Evolutionary conservation across 2,113 vertebrate genomes (phyloP).

Genomic region (Gasterosteus aculeatus): DNA sequence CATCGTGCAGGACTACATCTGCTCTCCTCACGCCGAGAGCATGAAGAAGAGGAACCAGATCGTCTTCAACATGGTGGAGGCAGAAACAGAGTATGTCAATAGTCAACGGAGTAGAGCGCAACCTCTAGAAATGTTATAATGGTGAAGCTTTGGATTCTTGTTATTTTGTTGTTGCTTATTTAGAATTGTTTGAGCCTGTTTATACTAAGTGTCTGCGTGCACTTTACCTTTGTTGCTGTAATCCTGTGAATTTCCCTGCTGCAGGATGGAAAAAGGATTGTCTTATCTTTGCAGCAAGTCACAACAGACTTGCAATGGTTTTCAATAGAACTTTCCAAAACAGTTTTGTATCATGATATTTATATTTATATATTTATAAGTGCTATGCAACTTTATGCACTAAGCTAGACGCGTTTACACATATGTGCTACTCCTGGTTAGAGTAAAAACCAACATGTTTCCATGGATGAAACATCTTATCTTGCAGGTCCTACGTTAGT

Average conservation of each 20-base stretch:
- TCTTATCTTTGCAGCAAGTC: background rate
- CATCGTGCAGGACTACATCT: conserved; percentile 99
- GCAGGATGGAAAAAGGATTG: no score
- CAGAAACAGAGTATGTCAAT: conserved; percentile 90
- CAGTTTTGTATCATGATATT: background rate
- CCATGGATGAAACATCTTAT: background rate
- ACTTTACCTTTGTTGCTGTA: no score
- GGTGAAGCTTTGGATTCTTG: background rate
- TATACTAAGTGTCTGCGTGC: no score
- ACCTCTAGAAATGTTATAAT: background rate
- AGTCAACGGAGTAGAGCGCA: conserved; percentile 3
- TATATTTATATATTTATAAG: no score
- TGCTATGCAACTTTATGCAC: background rate
- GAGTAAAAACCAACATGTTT: background rate
- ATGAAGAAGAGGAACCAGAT: conserved; percentile 99
- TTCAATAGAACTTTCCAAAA: background rate
- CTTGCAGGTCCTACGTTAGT: background rate
- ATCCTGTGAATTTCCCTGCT: no score
- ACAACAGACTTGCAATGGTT: background rate
- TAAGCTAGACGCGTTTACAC: background rate
- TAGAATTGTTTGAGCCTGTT: no score
- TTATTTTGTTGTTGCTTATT: no score
- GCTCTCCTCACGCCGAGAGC: conserved; percentile 98
- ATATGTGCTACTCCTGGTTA: background rate
- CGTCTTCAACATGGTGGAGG: conserved; percentile 99